A percentile compares a stretch with the other conserved stretches of the same genome.
Conservation (phyloP, 1,140 invertebrate genomes). For the Ceratina calcarata region DNA sequence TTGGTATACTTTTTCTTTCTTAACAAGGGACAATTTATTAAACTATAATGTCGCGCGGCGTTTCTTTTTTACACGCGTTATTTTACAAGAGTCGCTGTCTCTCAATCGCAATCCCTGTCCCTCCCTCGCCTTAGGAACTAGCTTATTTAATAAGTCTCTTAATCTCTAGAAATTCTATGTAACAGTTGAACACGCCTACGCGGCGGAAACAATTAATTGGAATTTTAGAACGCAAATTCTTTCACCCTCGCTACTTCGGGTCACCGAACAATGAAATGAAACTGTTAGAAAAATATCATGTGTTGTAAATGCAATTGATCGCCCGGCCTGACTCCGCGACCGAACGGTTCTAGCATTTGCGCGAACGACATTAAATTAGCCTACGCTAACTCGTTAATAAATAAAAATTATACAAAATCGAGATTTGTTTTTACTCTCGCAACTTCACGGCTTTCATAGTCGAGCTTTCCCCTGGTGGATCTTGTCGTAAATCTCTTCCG, state of each 20-base stretch:
- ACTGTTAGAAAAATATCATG: constrained; percentile 16
- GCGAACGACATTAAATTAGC: constrained; percentile 3
- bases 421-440: constrained; percentile 5
- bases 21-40: constrained; percentile 43
- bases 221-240: too few species aligned
- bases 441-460: constrained; percentile 76
- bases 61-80: constrained; percentile 63
- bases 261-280: not conserved
- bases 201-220: not conserved
- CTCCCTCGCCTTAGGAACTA: constrained; percentile 2
- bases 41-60: constrained; percentile 1
- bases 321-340: not conserved
- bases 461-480: constrained; percentile 83
- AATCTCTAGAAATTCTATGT: constrained; percentile 3
- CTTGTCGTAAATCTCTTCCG: constrained; percentile 84
- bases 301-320: constrained; percentile 11
- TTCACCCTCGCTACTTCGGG: not conserved
- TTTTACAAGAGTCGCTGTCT: constrained; percentile 38
- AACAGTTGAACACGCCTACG: not conserved
- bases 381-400: constrained; percentile 17
- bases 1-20: not conserved
- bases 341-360: not conserved
- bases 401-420: constrained; percentile 39
- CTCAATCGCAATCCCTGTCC: not conserved
- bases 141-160: constrained; percentile 20